Evolutionary conservation across 37 sponge, comb jelly and placozoan genomes (phyloP).

Genomic region (Ephydatia muelleri): DNA sequence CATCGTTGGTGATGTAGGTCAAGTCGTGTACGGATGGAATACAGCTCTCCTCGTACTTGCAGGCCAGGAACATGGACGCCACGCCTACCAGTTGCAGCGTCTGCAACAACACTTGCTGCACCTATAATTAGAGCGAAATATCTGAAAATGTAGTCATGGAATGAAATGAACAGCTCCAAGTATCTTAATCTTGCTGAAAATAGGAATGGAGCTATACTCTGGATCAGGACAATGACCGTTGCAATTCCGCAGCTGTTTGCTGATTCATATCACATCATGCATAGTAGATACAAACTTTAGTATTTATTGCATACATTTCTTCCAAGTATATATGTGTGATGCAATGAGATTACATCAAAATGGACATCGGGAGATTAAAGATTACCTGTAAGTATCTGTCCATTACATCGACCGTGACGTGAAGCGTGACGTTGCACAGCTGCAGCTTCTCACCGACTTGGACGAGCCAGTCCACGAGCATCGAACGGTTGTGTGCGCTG

Average conservation of each 20-base stretch:
- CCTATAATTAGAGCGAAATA: not conserved
- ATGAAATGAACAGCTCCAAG: not conserved
- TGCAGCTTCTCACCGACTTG: no score
- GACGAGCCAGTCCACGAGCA: no score
- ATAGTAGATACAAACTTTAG: no score
- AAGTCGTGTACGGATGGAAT: constrained; percentile 50
- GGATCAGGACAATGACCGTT: no score
- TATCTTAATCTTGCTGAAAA: no score
- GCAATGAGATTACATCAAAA: not conserved
- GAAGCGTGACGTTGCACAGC: constrained; percentile 67
- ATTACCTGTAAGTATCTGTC: constrained; percentile 62
- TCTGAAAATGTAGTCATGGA: not conserved
- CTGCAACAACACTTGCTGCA: constrained; percentile 29
- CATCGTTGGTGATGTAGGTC: no score
- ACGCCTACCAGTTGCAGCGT: constrained; percentile 68
- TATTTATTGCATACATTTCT: no score
- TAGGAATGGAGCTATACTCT: no score
- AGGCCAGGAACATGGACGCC: constrained; percentile 56
- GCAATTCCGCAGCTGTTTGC: no score
- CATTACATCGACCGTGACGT: constrained; percentile 46
- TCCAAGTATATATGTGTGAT: no score
- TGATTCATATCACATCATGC: no score
- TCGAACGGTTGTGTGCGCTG: constrained; percentile 30
- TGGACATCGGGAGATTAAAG: not conserved
- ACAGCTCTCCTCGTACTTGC: constrained; percentile 80